A percentile compares a stretch with the other conserved stretches of the same genome.
phyloP scores from a whole-genome alignment of 2,113 vertebrate genomes.

The Heterotis niloticus region DNA sequence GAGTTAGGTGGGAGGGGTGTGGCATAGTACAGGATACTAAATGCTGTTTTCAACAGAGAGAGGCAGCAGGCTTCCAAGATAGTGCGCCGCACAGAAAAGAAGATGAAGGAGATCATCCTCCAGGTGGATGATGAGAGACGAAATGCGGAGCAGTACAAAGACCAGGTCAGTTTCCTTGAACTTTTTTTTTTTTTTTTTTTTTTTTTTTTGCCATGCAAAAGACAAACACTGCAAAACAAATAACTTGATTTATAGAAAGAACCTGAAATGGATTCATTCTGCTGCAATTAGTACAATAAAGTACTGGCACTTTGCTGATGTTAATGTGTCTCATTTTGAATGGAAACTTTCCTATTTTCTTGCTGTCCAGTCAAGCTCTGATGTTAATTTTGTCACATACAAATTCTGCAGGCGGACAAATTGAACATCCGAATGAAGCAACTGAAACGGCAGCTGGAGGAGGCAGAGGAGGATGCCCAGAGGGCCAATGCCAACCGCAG shows the following conservation, averaged over 20 bases:
- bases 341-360: neutral
- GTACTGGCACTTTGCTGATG: neutral
- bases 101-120: constrained; percentile 84
- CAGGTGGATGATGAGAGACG: constrained; percentile 91
- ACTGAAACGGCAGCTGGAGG: constrained; percentile 82
- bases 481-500: constrained; percentile 72
- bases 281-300: neutral
- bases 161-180: too few species aligned
- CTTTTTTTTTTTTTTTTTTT: too few species aligned
- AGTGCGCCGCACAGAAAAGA: constrained; percentile 84
- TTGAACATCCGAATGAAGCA: constrained; percentile 71
- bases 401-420: constrained; percentile 68
- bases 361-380: neutral
- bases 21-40: neutral
- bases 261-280: neutral
- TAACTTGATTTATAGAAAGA: too few species aligned
- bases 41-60: constrained; percentile 65
- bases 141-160: constrained; percentile 83
- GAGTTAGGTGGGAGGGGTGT: too few species aligned
- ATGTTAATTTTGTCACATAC: neutral
- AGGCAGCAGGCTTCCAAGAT: constrained; percentile 80
- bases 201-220: too few species aligned
- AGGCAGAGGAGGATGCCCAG: constrained; percentile 76
- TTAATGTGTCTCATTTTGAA: neutral
- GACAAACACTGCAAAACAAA: too few species aligned